phyloP scores from a whole-genome alignment of 2,888 invertebrate genomes.

The Proisotoma minuta region DNA sequence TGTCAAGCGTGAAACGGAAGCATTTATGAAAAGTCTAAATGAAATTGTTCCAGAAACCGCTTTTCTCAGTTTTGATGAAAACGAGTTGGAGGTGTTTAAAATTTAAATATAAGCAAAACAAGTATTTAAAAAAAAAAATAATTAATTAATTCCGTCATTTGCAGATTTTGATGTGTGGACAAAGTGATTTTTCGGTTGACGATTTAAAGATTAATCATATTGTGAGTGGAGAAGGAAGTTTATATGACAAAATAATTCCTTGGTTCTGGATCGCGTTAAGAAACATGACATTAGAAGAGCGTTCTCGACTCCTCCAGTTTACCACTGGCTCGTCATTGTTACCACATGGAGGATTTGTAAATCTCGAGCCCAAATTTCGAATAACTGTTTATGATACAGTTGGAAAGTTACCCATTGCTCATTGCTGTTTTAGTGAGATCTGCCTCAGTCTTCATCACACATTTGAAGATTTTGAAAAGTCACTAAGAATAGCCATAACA shows the following conservation, averaged over 20 bases:
- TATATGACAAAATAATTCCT: conserved; percentile 62
- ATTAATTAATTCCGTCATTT: conserved; percentile 60
- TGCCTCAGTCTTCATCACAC: conserved; percentile 30
- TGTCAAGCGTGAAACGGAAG: conserved; percentile 75
- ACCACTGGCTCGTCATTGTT: conserved; percentile 88
- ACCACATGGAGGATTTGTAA: conserved; percentile 82
- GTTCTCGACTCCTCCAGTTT: conserved; percentile 84
- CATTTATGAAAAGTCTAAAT: conserved; percentile 82
- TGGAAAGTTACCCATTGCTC: conserved; percentile 86
- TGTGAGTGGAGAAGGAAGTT: not conserved
- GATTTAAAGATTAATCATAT: conserved; percentile 80
- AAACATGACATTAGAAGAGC: conserved; percentile 83
- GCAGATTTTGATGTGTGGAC: conserved; percentile 85
- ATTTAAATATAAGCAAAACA: too few species aligned
- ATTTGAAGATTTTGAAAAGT: conserved; percentile 35
- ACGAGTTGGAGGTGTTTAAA: conserved; percentile 92
- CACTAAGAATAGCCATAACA: conserved; percentile 31
- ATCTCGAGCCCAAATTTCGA: conserved; percentile 84
- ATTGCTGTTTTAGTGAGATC: conserved; percentile 60
- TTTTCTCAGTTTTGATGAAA: conserved; percentile 89
- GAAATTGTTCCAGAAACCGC: conserved; percentile 87
- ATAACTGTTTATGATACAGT: conserved; percentile 82
- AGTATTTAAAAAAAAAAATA: too few species aligned
- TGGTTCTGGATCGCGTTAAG: conserved; percentile 88
- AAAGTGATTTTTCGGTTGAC: conserved; percentile 80